Percentiles rank a stretch among this genome's conserved stretches.
These are phyloP conservation scores for Calidris pygmaea DNA, from an alignment of 2,113 vertebrate species.

Conservation along the genomic window DNA sequence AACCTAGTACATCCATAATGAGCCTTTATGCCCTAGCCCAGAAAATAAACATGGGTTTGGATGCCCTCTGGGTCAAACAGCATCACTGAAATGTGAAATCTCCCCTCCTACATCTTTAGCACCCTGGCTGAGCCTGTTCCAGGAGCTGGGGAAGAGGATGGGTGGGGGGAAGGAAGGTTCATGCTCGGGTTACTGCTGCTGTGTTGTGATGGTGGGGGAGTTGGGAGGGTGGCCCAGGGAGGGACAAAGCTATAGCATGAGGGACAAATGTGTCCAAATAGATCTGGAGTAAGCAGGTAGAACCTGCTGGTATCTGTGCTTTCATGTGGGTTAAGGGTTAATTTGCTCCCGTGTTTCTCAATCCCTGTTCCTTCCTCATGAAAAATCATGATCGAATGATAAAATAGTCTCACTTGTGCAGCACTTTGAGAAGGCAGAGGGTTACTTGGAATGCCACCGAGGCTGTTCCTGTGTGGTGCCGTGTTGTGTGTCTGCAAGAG, in stretches of 20 bases:
- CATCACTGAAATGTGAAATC: slow-evolving; percentile 5
- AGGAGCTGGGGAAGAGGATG: neutral
- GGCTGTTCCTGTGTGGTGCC: neutral
- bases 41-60: slow-evolving; percentile 56
- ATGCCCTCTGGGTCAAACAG: slow-evolving; percentile 33
- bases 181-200: neutral
- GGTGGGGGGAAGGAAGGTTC: neutral
- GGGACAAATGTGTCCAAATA: neutral
- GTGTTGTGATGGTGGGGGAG: neutral
- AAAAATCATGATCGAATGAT: slow-evolving; percentile 36
- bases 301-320: slow-evolving; percentile 23
- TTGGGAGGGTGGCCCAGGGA: neutral
- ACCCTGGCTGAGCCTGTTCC: neutral
- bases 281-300: slow-evolving; percentile 11
- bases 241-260: neutral
- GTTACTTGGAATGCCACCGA: slow-evolving; percentile 36
- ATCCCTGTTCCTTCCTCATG: slow-evolving; percentile 26
- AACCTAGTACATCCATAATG: slow-evolving; percentile 3
- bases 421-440: neutral
- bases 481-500: neutral
- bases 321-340: slow-evolving; percentile 43
- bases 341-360: slow-evolving; percentile 25
- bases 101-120: neutral
- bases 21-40: slow-evolving; percentile 25
- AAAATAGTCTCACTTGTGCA: neutral